Conservation (phyloP, 2,113 vertebrate genomes). For the Pedionomus torquatus region DNA sequence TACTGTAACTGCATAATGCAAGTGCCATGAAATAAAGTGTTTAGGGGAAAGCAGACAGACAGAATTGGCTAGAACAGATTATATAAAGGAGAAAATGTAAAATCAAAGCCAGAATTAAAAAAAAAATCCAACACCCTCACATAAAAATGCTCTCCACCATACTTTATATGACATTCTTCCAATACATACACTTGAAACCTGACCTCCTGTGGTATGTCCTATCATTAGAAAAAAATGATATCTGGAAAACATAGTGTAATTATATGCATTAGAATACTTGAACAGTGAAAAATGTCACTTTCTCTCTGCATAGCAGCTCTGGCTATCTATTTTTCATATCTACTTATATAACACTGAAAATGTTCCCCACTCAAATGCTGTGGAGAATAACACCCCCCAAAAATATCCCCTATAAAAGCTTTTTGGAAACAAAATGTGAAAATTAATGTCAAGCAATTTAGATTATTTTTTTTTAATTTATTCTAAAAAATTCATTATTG, state of each 20-base stretch:
- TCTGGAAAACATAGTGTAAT: not conserved
- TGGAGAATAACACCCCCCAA: rapidly evolving
- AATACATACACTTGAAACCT: not conserved
- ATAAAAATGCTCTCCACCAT: not conserved
- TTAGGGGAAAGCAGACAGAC: not conserved
- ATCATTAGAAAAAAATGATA: not conserved
- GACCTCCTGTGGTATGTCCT: not conserved
- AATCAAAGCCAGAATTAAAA: not conserved
- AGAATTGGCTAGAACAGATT: not conserved
- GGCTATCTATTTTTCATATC: not conserved
- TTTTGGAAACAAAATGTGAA: not conserved
- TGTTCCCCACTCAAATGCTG: not conserved
- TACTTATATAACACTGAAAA: not conserved
- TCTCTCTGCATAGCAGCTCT: not conserved
- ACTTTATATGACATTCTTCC: not conserved
- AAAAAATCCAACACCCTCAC: too few species aligned
- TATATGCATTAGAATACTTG: not conserved
- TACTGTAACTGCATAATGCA: not conserved
- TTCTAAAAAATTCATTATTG: not conserved
- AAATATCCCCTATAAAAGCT: not conserved
- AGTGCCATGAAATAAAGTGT: not conserved
- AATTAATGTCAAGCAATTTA: not conserved
- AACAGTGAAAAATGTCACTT: rapidly evolving
- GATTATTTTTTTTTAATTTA: not conserved
- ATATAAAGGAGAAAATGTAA: not conserved